These are phyloP conservation scores for Gryllus longicercus DNA, from an alignment of 2,888 invertebrate species.

Conservation along the genomic window DNA sequence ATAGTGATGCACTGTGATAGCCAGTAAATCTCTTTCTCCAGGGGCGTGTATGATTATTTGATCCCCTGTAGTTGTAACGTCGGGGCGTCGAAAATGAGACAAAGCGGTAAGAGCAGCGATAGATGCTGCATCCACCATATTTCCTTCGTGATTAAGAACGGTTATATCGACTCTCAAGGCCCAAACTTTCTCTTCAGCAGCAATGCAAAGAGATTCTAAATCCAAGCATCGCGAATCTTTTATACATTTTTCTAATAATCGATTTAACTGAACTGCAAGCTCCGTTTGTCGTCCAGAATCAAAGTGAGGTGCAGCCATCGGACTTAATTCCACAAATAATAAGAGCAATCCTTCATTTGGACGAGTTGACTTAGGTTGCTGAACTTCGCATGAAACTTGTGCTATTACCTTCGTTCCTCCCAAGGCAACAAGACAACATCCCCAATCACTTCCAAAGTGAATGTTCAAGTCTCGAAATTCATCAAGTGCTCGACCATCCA, in stretches of 20 bases:
- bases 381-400: constrained; percentile 85
- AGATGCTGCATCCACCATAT: constrained; percentile 81
- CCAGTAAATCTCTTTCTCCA: constrained; percentile 82
- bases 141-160: constrained; percentile 90
- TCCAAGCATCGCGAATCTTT: constrained; percentile 90
- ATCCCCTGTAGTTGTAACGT: constrained; percentile 80
- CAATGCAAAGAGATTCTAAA: constrained; percentile 91
- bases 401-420: constrained; percentile 82
- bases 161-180: constrained; percentile 82
- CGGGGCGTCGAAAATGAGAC: constrained; percentile 87
- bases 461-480: constrained; percentile 70
- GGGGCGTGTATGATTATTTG: constrained; percentile 78
- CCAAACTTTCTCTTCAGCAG: constrained; percentile 89
- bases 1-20: constrained; percentile 85
- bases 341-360: constrained; percentile 85
- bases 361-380: constrained; percentile 75
- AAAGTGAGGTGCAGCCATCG: constrained; percentile 81
- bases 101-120: constrained; percentile 85
- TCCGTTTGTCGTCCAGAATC: constrained; percentile 74
- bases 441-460: constrained; percentile 78
- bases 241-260: constrained; percentile 81
- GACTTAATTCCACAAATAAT: constrained; percentile 82
- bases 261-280: constrained; percentile 67
- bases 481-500: constrained; percentile 73
- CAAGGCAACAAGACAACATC: constrained; percentile 71